phyloP scores from a whole-genome alignment of 2,797 vertebrate species.

The Bradypus variegatus region DNA sequence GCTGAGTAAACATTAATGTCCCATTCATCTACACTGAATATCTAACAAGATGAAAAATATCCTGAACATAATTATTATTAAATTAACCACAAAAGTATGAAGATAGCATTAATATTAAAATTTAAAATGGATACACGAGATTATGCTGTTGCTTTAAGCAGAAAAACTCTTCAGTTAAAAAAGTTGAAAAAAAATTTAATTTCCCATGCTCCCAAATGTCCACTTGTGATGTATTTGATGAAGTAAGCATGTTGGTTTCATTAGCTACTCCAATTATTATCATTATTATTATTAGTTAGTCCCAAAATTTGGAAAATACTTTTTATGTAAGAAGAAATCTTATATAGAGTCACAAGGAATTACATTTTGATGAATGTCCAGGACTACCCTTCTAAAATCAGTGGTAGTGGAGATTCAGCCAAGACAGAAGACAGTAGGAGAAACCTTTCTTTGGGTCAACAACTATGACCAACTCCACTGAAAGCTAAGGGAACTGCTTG shows the following conservation, averaged over 20 bases:
- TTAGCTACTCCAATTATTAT: neutral
- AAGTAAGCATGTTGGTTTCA: neutral
- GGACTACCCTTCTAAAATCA: neutral
- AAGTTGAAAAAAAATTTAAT: neutral
- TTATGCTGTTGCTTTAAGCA: neutral
- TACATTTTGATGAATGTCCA: neutral
- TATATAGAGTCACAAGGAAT: neutral
- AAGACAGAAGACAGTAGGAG: neutral
- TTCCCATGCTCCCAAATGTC: neutral
- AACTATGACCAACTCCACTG: neutral
- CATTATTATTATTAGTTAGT: neutral
- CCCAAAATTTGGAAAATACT: neutral
- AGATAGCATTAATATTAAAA: constrained; percentile 24
- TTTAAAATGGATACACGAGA: constrained; percentile 20
- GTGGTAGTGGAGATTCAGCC: neutral
- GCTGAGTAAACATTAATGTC: neutral
- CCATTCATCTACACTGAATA: neutral
- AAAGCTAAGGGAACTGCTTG: neutral
- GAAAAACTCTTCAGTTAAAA: constrained; percentile 36
- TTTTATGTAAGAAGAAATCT: neutral
- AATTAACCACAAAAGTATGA: neutral
- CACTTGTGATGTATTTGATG: neutral
- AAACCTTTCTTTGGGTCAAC: neutral
- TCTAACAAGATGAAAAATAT: constrained; percentile 30
- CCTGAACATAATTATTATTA: constrained; percentile 31